Percentiles rank a stretch among this genome's conserved stretches.
phyloP scores from a whole-genome alignment of 2,113 vertebrate genomes.

The Tachycineta bicolor region DNA sequence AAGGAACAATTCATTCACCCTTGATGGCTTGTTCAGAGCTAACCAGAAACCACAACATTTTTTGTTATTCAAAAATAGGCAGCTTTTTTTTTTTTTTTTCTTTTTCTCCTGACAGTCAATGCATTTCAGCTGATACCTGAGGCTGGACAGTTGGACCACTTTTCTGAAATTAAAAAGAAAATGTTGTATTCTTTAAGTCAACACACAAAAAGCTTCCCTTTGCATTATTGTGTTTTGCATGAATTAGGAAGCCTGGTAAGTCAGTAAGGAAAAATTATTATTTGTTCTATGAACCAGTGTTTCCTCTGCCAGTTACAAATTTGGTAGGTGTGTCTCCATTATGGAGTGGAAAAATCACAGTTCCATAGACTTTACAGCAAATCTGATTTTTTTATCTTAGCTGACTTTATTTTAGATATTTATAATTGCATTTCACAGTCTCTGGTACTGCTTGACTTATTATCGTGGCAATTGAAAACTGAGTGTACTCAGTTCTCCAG shows the following conservation, averaged over 20 bases:
- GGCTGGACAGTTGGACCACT: not conserved
- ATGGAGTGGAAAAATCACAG: not conserved
- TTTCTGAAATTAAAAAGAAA: not conserved
- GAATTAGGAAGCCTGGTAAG: not conserved
- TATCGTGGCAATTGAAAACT: not conserved
- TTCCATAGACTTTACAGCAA: not conserved
- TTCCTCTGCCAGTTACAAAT: not conserved
- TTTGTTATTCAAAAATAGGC: not conserved
- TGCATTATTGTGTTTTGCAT: not conserved
- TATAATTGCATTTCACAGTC: not conserved
- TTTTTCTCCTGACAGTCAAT: not conserved
- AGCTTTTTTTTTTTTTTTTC: not conserved
- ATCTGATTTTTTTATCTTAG: not conserved
- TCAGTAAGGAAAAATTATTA: not conserved
- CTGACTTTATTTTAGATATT: not conserved
- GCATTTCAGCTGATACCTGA: not conserved
- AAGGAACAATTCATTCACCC: slow-evolving; percentile 30
- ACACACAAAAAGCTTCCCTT: not conserved
- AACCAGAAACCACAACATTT: slow-evolving; percentile 29
- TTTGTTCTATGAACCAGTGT: not conserved
- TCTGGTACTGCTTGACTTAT: not conserved
- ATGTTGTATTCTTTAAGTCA: not conserved
- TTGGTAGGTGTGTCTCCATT: not conserved
- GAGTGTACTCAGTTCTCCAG: not conserved
- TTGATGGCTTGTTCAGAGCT: slow-evolving; percentile 4